Evolutionary conservation across 2,888 invertebrate genomes (phyloP).

Genomic region (Cloeon dipterum): DNA sequence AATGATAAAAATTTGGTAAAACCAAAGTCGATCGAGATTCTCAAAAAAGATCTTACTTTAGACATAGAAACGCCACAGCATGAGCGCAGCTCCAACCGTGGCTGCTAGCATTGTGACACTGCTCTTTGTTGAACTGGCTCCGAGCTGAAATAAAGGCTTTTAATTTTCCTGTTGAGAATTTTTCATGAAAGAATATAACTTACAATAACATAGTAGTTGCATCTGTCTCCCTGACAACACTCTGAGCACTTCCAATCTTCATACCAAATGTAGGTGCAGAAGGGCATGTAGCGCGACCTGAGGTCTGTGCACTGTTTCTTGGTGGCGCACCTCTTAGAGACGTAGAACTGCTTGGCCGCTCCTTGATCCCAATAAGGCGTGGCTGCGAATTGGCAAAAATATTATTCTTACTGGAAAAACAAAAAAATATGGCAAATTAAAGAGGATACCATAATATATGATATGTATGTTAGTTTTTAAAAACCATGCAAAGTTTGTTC

Average conservation of each 20-base stretch:
- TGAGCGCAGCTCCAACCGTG: too few relatives aligned
- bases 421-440: too few relatives aligned
- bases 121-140: too few relatives aligned
- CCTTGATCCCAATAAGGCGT: conserved; percentile 91
- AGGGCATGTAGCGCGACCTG: conserved; percentile 43
- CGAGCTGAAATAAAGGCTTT: too few relatives aligned
- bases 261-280: conserved; percentile 82
- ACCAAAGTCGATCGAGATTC: too few relatives aligned
- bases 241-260: conserved; percentile 92
- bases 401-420: neutral
- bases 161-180: neutral
- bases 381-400: conserved; percentile 19
- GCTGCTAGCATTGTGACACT: too few relatives aligned
- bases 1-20: too few relatives aligned
- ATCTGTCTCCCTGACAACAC: conserved; percentile 87
- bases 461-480: neutral
- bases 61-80: too few relatives aligned
- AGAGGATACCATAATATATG: neutral
- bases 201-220: conserved; percentile 87
- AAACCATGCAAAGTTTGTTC: neutral
- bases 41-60: too few relatives aligned
- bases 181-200: too few relatives aligned
- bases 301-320: conserved; percentile 52
- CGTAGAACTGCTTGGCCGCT: conserved; percentile 77
- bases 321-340: conserved; percentile 74